Base-by-base conservation (phyloP, 1,140 invertebrate genomes). In the Antheraea mylitta region DNA sequence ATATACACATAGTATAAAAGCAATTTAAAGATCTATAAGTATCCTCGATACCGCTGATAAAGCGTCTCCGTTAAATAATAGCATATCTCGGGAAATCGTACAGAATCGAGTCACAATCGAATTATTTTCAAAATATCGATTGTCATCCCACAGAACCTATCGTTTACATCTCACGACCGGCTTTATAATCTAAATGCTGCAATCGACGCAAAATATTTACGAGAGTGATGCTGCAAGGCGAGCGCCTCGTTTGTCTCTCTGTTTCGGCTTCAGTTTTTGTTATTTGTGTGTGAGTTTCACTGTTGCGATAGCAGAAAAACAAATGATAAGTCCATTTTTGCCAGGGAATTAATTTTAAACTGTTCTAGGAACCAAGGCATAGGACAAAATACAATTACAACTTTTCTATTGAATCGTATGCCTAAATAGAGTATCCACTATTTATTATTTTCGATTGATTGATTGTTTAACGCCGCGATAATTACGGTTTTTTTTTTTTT, bases 201-300 rank as follows among this genome's bases (percentile, higher is more conserved):
- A 53, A 80, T 80, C 72, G 79, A 75, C 81, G 82, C 78, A 79
- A 84, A 86, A 88, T 85, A 85, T 88, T 88, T 81, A 88, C 82
- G 68, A 79, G 79, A 85, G 75, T 70, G 76, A 60, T 67, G 65
- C 70, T 69, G 69, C 72, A 66, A 59, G 42, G 59, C 66, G 66
- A 38, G 67, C 73, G 73, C 67, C 18, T 22, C 59, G 59, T 63
- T 63, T 37, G 45, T 53, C 13, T 53, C 45, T 16, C 30, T 13
- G 61, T 68, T 53, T 76, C 82, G 79, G 79, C 45, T 72, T 30
- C 11, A 59, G 66, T 75, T 68, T 86, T 86, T 85, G 80, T 82
- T 85, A 77, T 82, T 79, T 82, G 80, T 74, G 64, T 19, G 66
- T 64, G 11, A 64, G 76, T 79, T 83, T 70, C 69, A 59, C 64